These are phyloP conservation scores for Spilarctia lutea DNA, from an alignment of 2,888 invertebrate genomes.

Conservation along the genomic window DNA sequence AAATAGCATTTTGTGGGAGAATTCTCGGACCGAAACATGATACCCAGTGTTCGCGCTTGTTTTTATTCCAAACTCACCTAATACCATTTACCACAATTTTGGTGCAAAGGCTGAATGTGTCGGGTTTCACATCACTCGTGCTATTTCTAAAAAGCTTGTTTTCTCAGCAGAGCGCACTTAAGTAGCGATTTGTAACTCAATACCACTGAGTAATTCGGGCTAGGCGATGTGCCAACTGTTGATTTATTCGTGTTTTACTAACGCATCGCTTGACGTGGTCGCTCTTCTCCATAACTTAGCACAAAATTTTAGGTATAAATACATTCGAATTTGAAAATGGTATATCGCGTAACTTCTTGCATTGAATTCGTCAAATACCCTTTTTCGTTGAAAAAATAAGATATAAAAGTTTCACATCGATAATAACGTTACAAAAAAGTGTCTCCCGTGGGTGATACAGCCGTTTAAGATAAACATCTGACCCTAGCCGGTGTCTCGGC, in stretches of 20 bases:
- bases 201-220: constrained; percentile 68
- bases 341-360: constrained; percentile 30
- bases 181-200: constrained; percentile 79
- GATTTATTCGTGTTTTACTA: constrained; percentile 49
- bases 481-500: constrained; percentile 75
- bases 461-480: constrained; percentile 86
- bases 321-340: constrained; percentile 18
- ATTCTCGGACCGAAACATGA: constrained; percentile 58
- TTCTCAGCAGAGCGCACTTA: constrained; percentile 82
- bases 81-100: constrained; percentile 80
- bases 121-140: constrained; percentile 71
- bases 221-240: constrained; percentile 77
- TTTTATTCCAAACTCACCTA: constrained; percentile 80
- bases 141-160: constrained; percentile 86
- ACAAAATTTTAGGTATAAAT: constrained; percentile 22
- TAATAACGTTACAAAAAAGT: constrained; percentile 84
- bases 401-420: constrained; percentile 74
- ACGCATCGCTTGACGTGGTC: constrained; percentile 34
- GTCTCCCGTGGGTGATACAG: constrained; percentile 85
- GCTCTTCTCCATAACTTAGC: constrained; percentile 29
- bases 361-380: constrained; percentile 47
- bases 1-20: constrained; percentile 55
- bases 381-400: constrained; percentile 58
- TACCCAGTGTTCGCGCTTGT: constrained; percentile 65
- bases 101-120: constrained; percentile 78